Percentiles rank a stretch among this genome's conserved stretches.
phyloP scores from a whole-genome alignment of 2,113 vertebrate genomes.

The Phoxinus phoxinus region DNA sequence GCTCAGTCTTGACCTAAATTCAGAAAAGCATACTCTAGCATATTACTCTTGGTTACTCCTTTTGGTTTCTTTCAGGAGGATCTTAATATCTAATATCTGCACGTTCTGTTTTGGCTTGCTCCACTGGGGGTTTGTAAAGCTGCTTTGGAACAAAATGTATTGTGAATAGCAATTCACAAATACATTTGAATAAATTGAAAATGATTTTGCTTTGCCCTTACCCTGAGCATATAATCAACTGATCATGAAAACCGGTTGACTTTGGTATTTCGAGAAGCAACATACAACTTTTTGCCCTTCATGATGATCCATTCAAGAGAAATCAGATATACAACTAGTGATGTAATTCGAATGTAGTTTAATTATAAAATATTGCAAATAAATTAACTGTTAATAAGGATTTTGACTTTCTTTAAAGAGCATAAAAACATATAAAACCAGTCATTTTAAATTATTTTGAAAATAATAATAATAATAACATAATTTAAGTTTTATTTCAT shows the following conservation, averaged over 20 bases:
- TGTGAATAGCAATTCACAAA: background rate
- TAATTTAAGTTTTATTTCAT: background rate
- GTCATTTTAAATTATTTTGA: background rate
- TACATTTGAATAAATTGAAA: background rate
- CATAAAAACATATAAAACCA: background rate
- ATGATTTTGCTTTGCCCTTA: background rate
- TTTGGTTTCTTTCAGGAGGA: background rate
- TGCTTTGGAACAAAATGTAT: background rate
- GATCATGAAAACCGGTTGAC: background rate
- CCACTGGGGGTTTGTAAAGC: background rate
- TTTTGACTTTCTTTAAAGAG: background rate
- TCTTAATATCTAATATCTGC: background rate
- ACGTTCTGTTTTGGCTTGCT: background rate
- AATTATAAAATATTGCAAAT: background rate
- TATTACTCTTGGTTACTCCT: background rate
- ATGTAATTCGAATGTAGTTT: background rate
- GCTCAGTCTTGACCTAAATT: background rate
- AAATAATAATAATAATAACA: background rate
- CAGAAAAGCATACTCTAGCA: background rate
- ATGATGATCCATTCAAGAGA: background rate
- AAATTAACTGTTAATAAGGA: background rate
- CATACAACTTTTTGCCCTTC: background rate
- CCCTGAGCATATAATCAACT: background rate
- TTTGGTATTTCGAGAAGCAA: background rate
- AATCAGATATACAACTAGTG: background rate